phyloP scores from a whole-genome alignment of 2,888 invertebrate species.

The Ennomos erosarius region DNA sequence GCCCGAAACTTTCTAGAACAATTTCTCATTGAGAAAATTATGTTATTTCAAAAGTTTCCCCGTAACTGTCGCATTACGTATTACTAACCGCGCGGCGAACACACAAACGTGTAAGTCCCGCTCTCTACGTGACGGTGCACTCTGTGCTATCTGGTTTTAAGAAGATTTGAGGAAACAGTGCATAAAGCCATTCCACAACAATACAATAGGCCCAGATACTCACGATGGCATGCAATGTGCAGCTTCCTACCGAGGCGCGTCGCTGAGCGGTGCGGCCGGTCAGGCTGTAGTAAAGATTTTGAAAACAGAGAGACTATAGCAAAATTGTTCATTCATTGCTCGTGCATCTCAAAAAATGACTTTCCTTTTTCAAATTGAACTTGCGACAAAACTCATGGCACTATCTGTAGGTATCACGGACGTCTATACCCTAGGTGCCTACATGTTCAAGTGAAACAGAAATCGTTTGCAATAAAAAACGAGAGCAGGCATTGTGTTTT shows the following conservation, averaged over 20 bases:
- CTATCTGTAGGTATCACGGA: too few relatives aligned
- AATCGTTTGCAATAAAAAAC: slow-evolving; percentile 7
- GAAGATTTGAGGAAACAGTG: slow-evolving; percentile 15
- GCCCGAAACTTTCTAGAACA: slow-evolving; percentile 12
- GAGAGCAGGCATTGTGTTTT: neutral
- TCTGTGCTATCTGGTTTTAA: slow-evolving; percentile 4
- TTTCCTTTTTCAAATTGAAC: too few relatives aligned
- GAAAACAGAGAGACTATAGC: too few relatives aligned
- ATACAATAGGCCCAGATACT: slow-evolving; percentile 1
- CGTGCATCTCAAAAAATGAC: too few relatives aligned
- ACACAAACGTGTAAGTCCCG: neutral
- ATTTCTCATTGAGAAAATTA: slow-evolving; percentile 26
- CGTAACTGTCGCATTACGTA: slow-evolving; percentile 12
- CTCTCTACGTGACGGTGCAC: slow-evolving; percentile 21
- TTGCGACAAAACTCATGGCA: too few relatives aligned
- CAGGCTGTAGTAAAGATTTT: too few relatives aligned
- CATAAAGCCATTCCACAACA: slow-evolving; percentile 10
- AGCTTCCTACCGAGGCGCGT: too few relatives aligned
- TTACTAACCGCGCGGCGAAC: slow-evolving; percentile 11
- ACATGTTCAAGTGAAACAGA: slow-evolving; percentile 13
- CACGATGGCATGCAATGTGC: slow-evolving; percentile 2
- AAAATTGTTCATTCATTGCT: too few relatives aligned
- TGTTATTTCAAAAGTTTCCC: slow-evolving; percentile 26
- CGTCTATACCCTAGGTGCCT: too few relatives aligned
- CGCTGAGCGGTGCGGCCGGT: too few relatives aligned